Evolutionary conservation across 2,797 vertebrate species (phyloP).

Genomic region (Tangara arthus): DNA sequence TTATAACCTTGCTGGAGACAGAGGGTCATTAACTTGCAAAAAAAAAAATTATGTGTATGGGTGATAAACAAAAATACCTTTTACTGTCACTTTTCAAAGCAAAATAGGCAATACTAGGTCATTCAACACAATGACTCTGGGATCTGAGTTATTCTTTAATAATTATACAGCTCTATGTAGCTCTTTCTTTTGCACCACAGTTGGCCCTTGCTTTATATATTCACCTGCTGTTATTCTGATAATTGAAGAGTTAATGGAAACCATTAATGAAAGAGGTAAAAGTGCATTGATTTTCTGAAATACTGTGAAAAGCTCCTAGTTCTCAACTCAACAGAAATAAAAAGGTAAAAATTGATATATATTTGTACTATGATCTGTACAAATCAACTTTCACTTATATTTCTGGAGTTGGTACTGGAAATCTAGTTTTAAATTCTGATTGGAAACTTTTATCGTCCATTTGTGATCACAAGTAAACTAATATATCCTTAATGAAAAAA

Average conservation of each 20-base stretch:
- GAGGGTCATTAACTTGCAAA: not conserved
- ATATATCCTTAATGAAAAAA: not conserved
- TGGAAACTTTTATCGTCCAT: not conserved
- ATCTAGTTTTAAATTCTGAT: constrained; percentile 17
- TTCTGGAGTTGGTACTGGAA: not conserved
- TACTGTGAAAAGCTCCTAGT: not conserved
- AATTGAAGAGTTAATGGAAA: constrained; percentile 12
- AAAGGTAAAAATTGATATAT: not conserved
- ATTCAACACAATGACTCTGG: not conserved
- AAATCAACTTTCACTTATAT: constrained; percentile 7
- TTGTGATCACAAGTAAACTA: not conserved
- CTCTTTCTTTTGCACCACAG: not conserved
- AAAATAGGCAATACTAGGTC: not conserved
- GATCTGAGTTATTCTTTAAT: not conserved
- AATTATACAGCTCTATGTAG: not conserved
- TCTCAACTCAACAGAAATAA: constrained; percentile 2
- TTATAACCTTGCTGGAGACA: constrained; percentile 1
- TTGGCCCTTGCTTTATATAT: not conserved
- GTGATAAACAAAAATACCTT: not conserved
- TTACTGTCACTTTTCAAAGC: not conserved
- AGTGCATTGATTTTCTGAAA: not conserved
- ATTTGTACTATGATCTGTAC: not conserved
- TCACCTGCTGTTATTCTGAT: not conserved
- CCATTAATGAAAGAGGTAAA: constrained; percentile 2
- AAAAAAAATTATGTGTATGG: not conserved